Evolutionary conservation across 1,140 invertebrate genomes (phyloP), one percentile per base, ranked within the genome.

Genomic region (Coelopa frigida): DNA sequence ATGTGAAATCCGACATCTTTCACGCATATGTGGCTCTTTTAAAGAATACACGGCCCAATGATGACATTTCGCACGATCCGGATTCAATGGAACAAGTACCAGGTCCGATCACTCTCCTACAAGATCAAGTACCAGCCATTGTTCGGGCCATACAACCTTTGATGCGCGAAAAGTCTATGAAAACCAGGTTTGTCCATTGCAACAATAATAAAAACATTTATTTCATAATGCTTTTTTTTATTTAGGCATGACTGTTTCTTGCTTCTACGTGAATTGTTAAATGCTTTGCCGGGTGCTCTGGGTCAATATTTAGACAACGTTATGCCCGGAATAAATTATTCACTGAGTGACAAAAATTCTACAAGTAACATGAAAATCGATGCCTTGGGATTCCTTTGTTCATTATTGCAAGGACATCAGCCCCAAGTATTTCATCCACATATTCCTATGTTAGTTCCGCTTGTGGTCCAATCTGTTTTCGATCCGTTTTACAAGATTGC

Each of bases 361-460:
- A 93, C 89, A 22, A 95, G 92, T 36, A 97, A 95, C 58, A 98
- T 98, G 90, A 98, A 98, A 75, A 98, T 98, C 52, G 94, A 98
- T 60, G 92, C 94, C 0, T 71, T 99, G 46, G 83, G 89, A 33
- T 99, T 99, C 72, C 75, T 98, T 5, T 84, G 93, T 67, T 89
- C 86, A 54, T 70, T 97, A 41, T 68, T 98, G 21, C 78, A 82
- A 24, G 85, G 88, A 5, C 94, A 98, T 72, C 78, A 79, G 32
- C 82, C 87, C 0, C 52, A 63, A 8, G 59, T 88, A 7, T 88
- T 90, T 56, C 82, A 86, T 64, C 74, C 77, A 10, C 87, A 96
- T 61, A 85, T 96, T 60, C 72, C 78, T 6, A 76, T 83, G 18
- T 70, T 98, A n/a, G 79, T 96, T 12, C 90, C 91, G 4, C 82